Evolutionary conservation across 2,888 invertebrate species (phyloP).

Genomic region (Onchidella celtica): DNA sequence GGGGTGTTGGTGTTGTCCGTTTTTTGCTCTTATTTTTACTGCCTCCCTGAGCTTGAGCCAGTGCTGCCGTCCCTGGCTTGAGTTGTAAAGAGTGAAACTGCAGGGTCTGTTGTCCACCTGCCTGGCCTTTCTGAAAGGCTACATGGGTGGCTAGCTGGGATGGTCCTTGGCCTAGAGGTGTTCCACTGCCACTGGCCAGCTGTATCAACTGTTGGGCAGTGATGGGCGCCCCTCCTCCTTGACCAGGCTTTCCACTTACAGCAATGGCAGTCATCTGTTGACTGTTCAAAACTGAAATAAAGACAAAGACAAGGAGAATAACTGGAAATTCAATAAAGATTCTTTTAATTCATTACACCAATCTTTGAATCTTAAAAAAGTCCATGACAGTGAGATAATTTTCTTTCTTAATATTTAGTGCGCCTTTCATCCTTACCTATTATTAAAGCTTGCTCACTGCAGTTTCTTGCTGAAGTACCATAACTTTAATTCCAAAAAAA

Average conservation of each 20-base stretch:
- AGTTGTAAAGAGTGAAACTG: constrained; percentile 66
- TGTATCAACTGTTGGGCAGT: constrained; percentile 68
- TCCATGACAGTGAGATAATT: too few species aligned
- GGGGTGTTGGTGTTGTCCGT: constrained; percentile 71
- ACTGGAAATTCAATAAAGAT: too few species aligned
- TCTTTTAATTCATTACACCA: too few species aligned
- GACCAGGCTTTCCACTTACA: constrained; percentile 60
- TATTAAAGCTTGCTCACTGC: too few species aligned
- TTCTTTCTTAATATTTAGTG: too few species aligned
- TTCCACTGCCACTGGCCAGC: constrained; percentile 57
- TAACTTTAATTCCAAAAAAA: too few species aligned
- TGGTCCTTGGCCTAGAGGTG: constrained; percentile 50
- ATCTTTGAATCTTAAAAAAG: too few species aligned
- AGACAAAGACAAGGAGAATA: too few species aligned
- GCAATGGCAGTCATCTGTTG: constrained; percentile 62
- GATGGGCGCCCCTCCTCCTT: constrained; percentile 56
- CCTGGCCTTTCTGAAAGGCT: constrained; percentile 62
- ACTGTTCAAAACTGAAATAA: constrained; percentile 56
- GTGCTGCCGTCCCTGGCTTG: constrained; percentile 53
- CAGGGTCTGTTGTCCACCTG: constrained; percentile 53
- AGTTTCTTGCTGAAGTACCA: too few species aligned
- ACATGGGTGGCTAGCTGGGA: constrained; percentile 60
- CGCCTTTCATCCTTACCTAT: too few species aligned
- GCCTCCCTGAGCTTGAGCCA: constrained; percentile 52
- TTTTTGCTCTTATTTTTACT: constrained; percentile 72